These are phyloP conservation scores for Daubentonia madagascariensis DNA, from an alignment of 2,113 vertebrate species.

Conservation along the genomic window DNA sequence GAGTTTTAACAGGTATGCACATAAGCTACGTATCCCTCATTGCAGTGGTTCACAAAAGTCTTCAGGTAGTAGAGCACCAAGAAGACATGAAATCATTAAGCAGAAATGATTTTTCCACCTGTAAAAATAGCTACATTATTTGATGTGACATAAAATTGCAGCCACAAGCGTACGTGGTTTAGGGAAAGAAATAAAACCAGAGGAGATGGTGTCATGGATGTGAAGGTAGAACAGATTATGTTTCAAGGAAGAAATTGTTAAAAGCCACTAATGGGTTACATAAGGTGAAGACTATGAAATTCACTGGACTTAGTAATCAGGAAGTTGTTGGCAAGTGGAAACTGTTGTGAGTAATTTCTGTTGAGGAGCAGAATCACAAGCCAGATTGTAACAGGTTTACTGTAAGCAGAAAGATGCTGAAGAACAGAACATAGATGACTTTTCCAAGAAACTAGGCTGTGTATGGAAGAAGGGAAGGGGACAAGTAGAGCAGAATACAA, in stretches of 20 bases:
- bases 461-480: background rate
- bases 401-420: background rate
- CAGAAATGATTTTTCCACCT: constrained; percentile 29
- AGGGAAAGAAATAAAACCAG: constrained; percentile 44
- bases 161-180: background rate
- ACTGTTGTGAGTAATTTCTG: background rate
- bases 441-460: background rate
- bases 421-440: background rate
- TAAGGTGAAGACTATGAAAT: background rate
- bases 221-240: background rate
- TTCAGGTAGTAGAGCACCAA: background rate
- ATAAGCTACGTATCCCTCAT: background rate
- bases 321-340: background rate
- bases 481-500: background rate
- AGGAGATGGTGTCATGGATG: background rate
- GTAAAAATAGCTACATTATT: background rate
- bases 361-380: background rate
- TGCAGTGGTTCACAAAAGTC: background rate
- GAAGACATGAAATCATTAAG: constrained; percentile 18
- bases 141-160: constrained; percentile 30
- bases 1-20: background rate
- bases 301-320: background rate
- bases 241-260: background rate
- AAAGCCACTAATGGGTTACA: background rate
- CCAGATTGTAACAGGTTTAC: background rate